Base-by-base conservation (phyloP, 2,113 vertebrate species). In the Proterorhinus semilunaris region DNA sequence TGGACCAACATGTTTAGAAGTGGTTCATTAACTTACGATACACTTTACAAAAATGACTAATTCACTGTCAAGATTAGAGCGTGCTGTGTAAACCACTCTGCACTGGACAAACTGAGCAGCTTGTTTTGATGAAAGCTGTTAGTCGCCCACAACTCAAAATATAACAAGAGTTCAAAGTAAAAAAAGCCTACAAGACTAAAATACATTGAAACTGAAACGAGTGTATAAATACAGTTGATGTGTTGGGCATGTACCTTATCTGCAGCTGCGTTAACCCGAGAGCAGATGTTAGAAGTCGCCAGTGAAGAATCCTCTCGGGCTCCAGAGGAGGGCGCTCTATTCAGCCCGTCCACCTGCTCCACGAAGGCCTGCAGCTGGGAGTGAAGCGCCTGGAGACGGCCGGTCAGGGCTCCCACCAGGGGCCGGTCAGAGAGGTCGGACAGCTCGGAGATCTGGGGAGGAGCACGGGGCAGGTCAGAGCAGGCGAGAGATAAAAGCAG, bases 301-400 rank as follows among this genome's bases (percentile, higher is more conserved):
- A 3, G 55, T 4, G 89, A 77, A 8, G 90, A 90, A 0, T 90
- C 90, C 64, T 95, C 95, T 0, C 72, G 72, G 91, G 94, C 90
- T 93, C 84, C 83, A 69, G 79, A 61, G 3, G 77, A 46, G 3
- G 55, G 55, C 55, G 86, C 42, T 7, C 91, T 64, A 0, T 90
- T 91, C 0, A 96, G 87, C 45, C 67, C 36, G 49, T 98, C 96
- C 0, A 96, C 93, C 79, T 87, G 94, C 82, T 95, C 94, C 10
- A 93, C 87, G 21, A 99, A 96, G 83, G 90, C 86, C 68, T 94
- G 93, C 44, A 99, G 90, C 81, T 99, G 96, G 69, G 91, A 90
- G 83, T 98, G 96, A 1, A 99, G 90, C 65, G 93, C 87, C 1
- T 94, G 92, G 52, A 99, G 94, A 58, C 96, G 86, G 82, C 95